Percentiles rank a stretch among this genome's conserved stretches.
These are phyloP conservation scores for Glaucomys volans DNA, from an alignment of 2,113 vertebrate genomes.

Conservation along the genomic window DNA sequence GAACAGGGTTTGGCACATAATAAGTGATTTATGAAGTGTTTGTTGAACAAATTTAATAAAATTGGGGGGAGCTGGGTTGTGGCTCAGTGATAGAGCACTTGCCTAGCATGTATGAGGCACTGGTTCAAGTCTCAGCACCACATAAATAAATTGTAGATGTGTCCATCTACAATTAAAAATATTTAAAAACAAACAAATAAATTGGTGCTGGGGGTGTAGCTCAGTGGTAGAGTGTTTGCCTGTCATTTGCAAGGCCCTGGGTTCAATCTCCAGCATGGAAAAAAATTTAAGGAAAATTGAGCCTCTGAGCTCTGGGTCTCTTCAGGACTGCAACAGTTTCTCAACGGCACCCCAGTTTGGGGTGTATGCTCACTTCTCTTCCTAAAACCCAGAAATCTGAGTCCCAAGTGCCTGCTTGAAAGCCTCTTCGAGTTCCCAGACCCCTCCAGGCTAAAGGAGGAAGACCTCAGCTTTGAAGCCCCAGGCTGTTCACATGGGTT, in stretches of 20 bases:
- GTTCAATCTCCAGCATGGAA: no score
- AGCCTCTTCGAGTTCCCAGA: background rate
- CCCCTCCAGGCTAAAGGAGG: background rate
- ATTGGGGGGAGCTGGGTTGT: no score
- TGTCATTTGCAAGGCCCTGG: no score
- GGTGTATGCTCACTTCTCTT: background rate
- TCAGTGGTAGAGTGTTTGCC: no score
- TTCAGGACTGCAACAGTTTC: background rate
- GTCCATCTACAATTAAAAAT: no score
- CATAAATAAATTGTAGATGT: no score
- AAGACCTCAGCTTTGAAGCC: background rate
- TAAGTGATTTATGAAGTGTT: background rate
- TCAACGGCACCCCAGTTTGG: background rate
- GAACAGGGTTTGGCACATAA: background rate
- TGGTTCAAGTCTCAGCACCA: no score
- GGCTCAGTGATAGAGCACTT: no score
- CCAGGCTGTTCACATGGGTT: background rate
- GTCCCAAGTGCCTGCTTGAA: background rate
- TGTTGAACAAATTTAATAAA: no score
- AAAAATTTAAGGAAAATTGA: background rate
- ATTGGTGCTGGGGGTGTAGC: no score
- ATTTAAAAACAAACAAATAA: no score
- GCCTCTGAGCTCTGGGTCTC: background rate
- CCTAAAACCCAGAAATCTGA: background rate
- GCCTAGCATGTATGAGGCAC: no score